Percentiles rank a stretch among this genome's conserved stretches.
phyloP scores from a whole-genome alignment of 2,797 vertebrate genomes.

The Psittacula echo region DNA sequence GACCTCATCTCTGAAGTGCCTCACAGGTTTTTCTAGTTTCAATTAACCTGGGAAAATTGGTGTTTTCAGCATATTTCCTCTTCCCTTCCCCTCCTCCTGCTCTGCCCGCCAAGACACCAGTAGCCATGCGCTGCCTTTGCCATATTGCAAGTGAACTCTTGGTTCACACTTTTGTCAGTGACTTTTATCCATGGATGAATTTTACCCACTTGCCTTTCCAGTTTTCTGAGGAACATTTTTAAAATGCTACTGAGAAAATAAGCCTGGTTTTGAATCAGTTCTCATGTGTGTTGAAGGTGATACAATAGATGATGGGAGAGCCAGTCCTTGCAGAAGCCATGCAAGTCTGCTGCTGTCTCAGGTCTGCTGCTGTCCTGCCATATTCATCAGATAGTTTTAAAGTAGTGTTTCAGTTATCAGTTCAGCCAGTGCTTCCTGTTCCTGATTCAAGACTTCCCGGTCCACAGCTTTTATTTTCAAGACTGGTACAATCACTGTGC shows the following conservation, averaged over 20 bases:
- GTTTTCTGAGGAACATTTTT: not conserved
- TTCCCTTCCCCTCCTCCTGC: not conserved
- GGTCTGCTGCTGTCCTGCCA: not conserved
- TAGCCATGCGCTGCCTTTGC: not conserved
- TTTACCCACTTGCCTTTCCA: accelerated
- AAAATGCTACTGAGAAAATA: not conserved
- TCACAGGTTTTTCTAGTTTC: not conserved
- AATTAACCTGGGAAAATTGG: conserved; percentile 6
- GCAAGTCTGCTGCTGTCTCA: not conserved
- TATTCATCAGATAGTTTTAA: not conserved
- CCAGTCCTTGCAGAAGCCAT: not conserved
- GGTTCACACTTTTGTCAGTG: not conserved
- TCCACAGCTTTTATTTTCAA: not conserved
- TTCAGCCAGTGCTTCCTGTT: not conserved
- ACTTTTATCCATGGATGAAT: not conserved
- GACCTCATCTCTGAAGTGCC: not conserved
- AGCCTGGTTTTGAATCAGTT: not conserved
- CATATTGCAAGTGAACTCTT: not conserved
- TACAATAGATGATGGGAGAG: not conserved
- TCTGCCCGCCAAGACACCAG: not conserved
- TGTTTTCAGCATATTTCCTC: conserved; percentile 9
- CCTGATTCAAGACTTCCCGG: not conserved
- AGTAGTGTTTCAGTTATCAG: not conserved
- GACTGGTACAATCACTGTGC: not conserved
- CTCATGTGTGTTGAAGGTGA: not conserved